phyloP scores from a whole-genome alignment of 2,888 invertebrate species.

The Macaria liturata region DNA sequence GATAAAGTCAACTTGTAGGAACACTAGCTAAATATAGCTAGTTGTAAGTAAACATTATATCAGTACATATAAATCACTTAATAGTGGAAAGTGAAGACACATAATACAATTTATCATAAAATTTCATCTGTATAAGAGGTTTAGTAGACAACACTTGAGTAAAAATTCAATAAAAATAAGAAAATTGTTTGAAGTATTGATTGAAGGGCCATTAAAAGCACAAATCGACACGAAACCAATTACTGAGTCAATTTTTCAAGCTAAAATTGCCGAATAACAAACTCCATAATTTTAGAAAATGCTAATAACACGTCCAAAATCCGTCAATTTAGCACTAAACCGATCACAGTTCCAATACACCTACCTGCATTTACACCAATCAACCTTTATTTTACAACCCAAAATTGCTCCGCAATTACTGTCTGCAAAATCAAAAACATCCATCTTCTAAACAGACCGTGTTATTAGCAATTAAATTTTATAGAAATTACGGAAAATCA shows the following conservation, averaged over 20 bases:
- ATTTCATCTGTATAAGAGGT: too few species aligned
- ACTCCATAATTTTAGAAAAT: background rate
- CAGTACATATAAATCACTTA: too few species aligned
- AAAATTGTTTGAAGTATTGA: too few species aligned
- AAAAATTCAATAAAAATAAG: too few species aligned
- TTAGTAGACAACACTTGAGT: too few species aligned
- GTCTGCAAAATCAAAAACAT: conserved; percentile 31
- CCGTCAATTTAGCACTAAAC: conserved; percentile 8
- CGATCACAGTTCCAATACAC: conserved; percentile 4
- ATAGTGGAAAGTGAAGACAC: too few species aligned
- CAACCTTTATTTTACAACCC: conserved; percentile 30
- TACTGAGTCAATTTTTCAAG: background rate
- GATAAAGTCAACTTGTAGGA: too few species aligned
- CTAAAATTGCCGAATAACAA: background rate
- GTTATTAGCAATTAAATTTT: conserved; percentile 36
- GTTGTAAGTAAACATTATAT: too few species aligned
- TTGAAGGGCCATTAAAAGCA: too few species aligned
- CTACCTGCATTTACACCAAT: conserved; percentile 23
- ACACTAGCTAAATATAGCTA: too few species aligned
- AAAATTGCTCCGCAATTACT: conserved; percentile 37
- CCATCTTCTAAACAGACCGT: conserved; percentile 28
- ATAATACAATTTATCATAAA: too few species aligned
- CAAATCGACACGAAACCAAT: too few species aligned
- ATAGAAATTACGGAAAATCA: conserved; percentile 23
- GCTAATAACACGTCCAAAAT: conserved; percentile 14